Evolutionary conservation across 2,888 invertebrate genomes (phyloP), one percentile per base, ranked within the genome.

Genomic region (Eristalis tenax): DNA sequence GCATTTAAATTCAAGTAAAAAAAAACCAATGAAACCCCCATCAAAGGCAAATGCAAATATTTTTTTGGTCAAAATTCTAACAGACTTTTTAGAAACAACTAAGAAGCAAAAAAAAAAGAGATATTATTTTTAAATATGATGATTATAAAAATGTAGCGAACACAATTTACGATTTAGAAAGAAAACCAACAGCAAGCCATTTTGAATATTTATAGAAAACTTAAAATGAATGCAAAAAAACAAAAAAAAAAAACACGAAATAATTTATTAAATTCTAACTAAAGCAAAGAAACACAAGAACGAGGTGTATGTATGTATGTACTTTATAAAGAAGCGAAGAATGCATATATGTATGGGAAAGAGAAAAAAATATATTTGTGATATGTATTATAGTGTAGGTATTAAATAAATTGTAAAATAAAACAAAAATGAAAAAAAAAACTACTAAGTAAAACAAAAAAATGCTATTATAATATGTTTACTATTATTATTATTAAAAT

Each of bases 311-410:
- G 83, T 80, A 75, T 80, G 82, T 78, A 79, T 77, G 85, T 81
- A 82, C 73, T 82, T 78, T 61, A 68, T 63, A 63, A 66, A 3
- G 35, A 61, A 74, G 40, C 38, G 75, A 63, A 65, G n/a, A 71
- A 75, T 86, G 82, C 81, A 83, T 82, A 69, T 70, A 84, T 66
- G 64, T 68, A 66, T 68, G 76, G 71, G 59, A 83, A 79, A 82
- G 70, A 88, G 79, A 88, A 77, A 70, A 75, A 83, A 83, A 83
- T 88, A 88, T 88, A 88, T 88, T 88, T 88, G 88, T 88, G 88
- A 88, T 88, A 88, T 88, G 88, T 88, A 88, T 88, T 88, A 88
- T 88, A 88, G 88, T 88, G 80, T 88, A 88, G 88, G 87, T 83
- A 88, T 83, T 87, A 85, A 85, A 85, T 82, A 88, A 88, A 81